Conservation (phyloP, 2,888 invertebrate species). For the Pantelozetes paolii region DNA sequence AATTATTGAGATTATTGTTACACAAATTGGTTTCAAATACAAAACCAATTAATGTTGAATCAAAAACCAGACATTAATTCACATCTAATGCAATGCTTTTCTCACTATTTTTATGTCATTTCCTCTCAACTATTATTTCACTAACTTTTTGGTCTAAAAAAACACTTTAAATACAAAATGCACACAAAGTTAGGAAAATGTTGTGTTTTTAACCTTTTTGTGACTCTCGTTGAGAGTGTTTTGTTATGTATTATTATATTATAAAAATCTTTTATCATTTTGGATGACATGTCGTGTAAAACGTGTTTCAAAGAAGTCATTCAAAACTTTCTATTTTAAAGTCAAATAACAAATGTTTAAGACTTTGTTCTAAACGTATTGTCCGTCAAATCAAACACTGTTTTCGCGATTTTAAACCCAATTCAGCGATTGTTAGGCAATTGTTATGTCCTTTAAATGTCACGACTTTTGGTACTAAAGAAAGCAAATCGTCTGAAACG, state of each 20-base stretch:
- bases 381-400: slow-evolving; percentile 18
- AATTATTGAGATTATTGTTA: not conserved
- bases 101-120: too few species aligned
- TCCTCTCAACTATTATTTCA: too few species aligned
- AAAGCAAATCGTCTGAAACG: slow-evolving; percentile 38
- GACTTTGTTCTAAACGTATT: not conserved
- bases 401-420: not conserved
- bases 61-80: too few species aligned
- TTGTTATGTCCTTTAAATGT: slow-evolving; percentile 33
- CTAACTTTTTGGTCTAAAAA: too few species aligned
- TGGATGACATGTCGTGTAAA: slow-evolving; percentile 12
- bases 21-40: not conserved
- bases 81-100: too few species aligned
- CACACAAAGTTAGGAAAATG: too few species aligned
- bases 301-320: not conserved
- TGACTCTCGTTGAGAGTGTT: not conserved
- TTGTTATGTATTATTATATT: not conserved
- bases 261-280: slow-evolving; percentile 4
- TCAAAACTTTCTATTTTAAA: slow-evolving; percentile 20
- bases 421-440: slow-evolving; percentile 1
- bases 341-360: not conserved
- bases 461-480: not conserved
- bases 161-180: too few species aligned
- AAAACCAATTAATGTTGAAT: not conserved
- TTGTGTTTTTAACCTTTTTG: not conserved